phyloP scores from a whole-genome alignment of 2,113 vertebrate species.

The Narcine bancroftii region DNA sequence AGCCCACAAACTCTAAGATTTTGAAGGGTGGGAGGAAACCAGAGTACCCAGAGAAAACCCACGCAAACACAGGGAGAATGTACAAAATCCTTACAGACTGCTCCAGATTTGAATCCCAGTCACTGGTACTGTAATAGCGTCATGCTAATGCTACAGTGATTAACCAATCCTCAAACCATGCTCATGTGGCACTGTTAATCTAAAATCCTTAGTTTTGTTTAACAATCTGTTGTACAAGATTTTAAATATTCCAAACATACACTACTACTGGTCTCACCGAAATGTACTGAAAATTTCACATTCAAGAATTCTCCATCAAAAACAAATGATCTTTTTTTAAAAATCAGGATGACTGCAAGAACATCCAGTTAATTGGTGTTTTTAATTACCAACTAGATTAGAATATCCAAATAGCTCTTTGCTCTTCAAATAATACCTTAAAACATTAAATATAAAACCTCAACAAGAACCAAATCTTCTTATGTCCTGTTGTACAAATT shows the following conservation, averaged over 20 bases:
- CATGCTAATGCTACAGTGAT: no score
- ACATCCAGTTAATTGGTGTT: neutral
- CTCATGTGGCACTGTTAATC: neutral
- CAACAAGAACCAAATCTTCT: no score
- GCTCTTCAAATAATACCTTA: neutral
- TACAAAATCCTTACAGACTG: no score
- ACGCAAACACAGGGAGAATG: no score
- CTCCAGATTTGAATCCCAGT: no score
- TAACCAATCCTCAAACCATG: neutral
- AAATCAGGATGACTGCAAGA: neutral
- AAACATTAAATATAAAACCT: neutral
- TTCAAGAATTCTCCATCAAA: neutral
- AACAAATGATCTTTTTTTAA: neutral
- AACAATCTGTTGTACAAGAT: neutral
- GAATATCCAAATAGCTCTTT: neutral
- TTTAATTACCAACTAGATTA: neutral
- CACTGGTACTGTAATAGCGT: no score
- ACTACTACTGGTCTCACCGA: neutral
- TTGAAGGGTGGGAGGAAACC: no score
- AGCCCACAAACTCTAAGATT: no score
- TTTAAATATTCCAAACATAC: neutral
- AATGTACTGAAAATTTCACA: neutral
- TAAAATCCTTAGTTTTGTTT: neutral
- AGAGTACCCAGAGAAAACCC: no score
- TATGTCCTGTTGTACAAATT: no score